phyloP scores from a whole-genome alignment of 2,113 vertebrate species.

The Carassius auratus region DNA sequence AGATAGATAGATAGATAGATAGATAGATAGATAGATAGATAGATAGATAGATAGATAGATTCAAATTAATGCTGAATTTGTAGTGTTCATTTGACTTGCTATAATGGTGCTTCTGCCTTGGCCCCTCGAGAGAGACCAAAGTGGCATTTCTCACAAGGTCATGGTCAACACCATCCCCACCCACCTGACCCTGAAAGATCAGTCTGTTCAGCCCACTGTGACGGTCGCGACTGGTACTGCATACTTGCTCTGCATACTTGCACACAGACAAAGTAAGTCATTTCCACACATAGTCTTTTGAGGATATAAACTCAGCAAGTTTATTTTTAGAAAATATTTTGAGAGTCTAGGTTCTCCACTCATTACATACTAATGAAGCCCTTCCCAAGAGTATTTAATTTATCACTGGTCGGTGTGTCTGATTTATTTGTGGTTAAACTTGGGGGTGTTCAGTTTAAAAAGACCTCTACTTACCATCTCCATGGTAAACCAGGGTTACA shows the following conservation, averaged over 20 bases:
- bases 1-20: constrained; percentile 38
- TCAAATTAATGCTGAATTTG: constrained; percentile 79
- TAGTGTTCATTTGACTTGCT: constrained; percentile 77
- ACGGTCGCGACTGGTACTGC: constrained; percentile 16
- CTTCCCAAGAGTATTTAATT: constrained; percentile 15
- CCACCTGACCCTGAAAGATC: constrained; percentile 42
- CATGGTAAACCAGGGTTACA: constrained; percentile 5
- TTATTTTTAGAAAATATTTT: constrained; percentile 25
- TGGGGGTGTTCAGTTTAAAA: constrained; percentile 14
- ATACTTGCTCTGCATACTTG: constrained; percentile 43
- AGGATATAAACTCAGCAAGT: constrained; percentile 25
- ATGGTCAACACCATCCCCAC: constrained; percentile 42
- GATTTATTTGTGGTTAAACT: constrained; percentile 11
- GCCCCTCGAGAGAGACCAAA: constrained; percentile 48
- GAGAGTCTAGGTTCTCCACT: constrained; percentile 8
- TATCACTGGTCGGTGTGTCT: constrained; percentile 1
- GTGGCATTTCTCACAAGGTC: constrained; percentile 52
- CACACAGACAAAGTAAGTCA: constrained; percentile 33
- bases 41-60: constrained; percentile 37
- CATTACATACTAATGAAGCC: constrained; percentile 20
- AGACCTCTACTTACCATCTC: constrained; percentile 5
- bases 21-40: constrained; percentile 33
- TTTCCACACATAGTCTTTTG: constrained; percentile 7
- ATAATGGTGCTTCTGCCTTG: constrained; percentile 71
- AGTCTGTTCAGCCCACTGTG: constrained; percentile 46